phyloP scores from a whole-genome alignment of 2,888 invertebrate species.

The Drosophila ezoana region DNA sequence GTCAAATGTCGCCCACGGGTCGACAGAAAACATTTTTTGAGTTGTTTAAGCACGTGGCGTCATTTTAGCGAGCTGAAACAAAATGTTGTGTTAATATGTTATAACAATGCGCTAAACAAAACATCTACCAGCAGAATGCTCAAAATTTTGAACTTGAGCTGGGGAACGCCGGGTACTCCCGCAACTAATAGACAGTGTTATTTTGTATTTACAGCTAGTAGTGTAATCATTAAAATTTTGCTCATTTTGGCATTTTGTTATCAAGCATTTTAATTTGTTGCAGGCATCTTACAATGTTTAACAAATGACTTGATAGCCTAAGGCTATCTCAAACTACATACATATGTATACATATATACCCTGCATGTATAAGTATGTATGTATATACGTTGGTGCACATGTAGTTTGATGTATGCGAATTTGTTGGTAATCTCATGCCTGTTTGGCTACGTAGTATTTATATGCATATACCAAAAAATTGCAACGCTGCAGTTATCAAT shows the following conservation, averaged over 20 bases:
- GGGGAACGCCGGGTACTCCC: background rate
- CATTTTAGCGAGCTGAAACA: too few relatives aligned
- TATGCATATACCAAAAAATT: conserved; percentile 10
- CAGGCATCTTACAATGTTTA: background rate
- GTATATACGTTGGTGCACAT: background rate
- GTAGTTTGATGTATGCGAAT: background rate
- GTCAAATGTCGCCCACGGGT: too few relatives aligned
- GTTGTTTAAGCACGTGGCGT: too few relatives aligned
- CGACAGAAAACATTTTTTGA: too few relatives aligned
- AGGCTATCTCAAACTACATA: conserved; percentile 7
- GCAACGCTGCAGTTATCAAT: conserved; percentile 44
- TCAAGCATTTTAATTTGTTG: conserved; percentile 35
- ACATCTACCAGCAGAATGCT: too few relatives aligned
- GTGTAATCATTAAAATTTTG: conserved; percentile 6
- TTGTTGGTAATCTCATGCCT: background rate
- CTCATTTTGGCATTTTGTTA: conserved; percentile 18
- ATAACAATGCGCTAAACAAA: too few relatives aligned
- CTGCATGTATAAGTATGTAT: background rate
- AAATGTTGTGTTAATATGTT: too few relatives aligned
- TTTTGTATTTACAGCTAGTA: conserved; percentile 14
- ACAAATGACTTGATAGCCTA: background rate
- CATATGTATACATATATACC: too few relatives aligned
- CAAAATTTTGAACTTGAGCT: too few relatives aligned
- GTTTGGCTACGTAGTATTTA: background rate
- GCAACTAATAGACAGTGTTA: background rate